Percentiles rank a stretch among this genome's conserved stretches.
Evolutionary conservation across 1,140 invertebrate species (phyloP).

Genomic region (Trichomalopsis sarcophagae): DNA sequence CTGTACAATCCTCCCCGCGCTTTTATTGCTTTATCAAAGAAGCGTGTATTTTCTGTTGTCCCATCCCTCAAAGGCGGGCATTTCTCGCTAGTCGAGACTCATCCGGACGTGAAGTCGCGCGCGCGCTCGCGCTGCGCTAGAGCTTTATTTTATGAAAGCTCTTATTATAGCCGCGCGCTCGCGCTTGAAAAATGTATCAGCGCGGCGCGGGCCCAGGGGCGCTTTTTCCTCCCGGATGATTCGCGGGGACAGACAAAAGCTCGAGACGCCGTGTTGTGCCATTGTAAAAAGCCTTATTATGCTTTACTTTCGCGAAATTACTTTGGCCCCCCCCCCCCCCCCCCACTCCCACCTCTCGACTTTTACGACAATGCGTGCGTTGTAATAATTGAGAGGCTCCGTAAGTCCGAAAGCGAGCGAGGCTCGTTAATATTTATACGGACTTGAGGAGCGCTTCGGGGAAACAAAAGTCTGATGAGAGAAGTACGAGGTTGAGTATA

Average conservation of each 20-base stretch:
- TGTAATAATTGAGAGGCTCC: conserved; percentile 19
- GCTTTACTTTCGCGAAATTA: conserved; percentile 45
- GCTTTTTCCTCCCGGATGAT: conserved; percentile 10
- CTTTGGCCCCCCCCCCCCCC: conserved; percentile 1
- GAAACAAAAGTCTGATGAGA: conserved; percentile 9
- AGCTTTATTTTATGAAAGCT: conserved; percentile 28
- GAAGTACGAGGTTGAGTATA: neutral
- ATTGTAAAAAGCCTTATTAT: conserved; percentile 35
- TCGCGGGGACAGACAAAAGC: neutral
- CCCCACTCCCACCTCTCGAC: neutral
- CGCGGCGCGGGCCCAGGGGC: neutral
- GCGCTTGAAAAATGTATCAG: conserved; percentile 40
- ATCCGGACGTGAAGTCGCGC: conserved; percentile 5
- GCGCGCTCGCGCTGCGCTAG: neutral
- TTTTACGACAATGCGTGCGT: neutral
- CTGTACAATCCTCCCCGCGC: neutral
- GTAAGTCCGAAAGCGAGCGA: neutral
- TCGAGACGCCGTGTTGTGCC: neutral
- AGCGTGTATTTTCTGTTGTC: neutral
- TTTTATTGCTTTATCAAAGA: conserved; percentile 26
- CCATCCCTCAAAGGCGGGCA: neutral
- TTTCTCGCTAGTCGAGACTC: neutral
- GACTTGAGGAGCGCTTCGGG: neutral
- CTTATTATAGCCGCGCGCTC: conserved; percentile 29
- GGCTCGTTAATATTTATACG: conserved; percentile 11